Percentiles rank a stretch among this genome's conserved stretches.
These are phyloP conservation scores for Caiman crocodilus DNA, from an alignment of 2,797 vertebrate species.

Conservation along the genomic window DNA sequence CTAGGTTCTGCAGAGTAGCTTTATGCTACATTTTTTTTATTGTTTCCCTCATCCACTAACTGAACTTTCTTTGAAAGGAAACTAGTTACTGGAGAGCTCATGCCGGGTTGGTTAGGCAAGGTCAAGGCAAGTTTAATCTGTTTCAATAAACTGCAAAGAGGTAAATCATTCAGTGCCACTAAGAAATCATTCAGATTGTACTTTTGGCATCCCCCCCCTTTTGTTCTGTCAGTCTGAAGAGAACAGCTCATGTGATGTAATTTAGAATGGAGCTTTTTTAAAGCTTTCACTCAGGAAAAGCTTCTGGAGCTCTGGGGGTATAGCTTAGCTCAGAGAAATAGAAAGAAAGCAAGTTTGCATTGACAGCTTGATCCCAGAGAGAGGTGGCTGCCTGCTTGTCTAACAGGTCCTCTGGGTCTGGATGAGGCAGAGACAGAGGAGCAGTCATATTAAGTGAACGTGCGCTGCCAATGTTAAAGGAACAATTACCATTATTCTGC, in stretches of 20 bases:
- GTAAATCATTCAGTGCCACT: conserved; percentile 58
- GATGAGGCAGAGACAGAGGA: conserved; percentile 78
- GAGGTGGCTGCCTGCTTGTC: conserved; percentile 81
- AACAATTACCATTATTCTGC: conserved; percentile 78
- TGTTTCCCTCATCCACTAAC: not conserved
- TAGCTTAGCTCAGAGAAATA: conserved; percentile 77
- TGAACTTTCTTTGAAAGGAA: conserved; percentile 33
- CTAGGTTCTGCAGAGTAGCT: rapidly evolving
- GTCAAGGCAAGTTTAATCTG: not conserved
- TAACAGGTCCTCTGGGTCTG: conserved; percentile 81
- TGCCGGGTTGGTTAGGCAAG: conserved; percentile 39
- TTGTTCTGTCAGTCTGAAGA: conserved; percentile 83
- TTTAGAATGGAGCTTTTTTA: conserved; percentile 80
- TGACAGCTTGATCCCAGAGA: conserved; percentile 84
- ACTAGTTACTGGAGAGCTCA: conserved; percentile 7
- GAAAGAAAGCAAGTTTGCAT: conserved; percentile 79
- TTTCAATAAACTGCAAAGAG: conserved; percentile 51
- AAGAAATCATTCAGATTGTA: conserved; percentile 72
- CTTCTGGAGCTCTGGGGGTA: conserved; percentile 77
- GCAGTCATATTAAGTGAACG: conserved; percentile 74
- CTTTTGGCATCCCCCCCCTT: conserved; percentile 76
- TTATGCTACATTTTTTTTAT: not conserved
- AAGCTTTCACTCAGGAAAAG: conserved; percentile 83
- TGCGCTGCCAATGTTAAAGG: conserved; percentile 72
- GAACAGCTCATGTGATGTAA: conserved; percentile 75